Percentiles rank a stretch among this genome's conserved stretches.
phyloP scores from a whole-genome alignment of 2,113 vertebrate species.

The Candoia aspera region DNA sequence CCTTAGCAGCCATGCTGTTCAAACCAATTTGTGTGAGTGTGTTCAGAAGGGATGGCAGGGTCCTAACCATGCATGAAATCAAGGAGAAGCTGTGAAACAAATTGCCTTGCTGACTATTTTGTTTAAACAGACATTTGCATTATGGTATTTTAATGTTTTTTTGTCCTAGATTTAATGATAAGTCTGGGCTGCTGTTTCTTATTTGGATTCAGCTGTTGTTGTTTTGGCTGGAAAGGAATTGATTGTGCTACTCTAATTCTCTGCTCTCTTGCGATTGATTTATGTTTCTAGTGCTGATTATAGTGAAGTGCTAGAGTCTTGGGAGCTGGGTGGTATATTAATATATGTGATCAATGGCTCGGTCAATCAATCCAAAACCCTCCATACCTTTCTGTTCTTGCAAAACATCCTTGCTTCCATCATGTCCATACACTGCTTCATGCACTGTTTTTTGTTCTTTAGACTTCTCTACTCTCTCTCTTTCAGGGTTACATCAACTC shows the following conservation, averaged over 20 bases:
- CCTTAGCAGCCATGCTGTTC: background rate
- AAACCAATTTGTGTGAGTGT: background rate
- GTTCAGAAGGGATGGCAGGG: background rate
- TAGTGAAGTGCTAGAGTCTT: background rate
- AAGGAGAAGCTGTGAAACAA: background rate
- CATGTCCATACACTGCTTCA: background rate
- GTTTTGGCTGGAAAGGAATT: background rate
- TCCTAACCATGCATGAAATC: background rate
- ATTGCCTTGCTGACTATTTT: background rate
- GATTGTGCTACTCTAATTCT: background rate
- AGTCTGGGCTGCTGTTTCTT: background rate
- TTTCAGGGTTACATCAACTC: background rate
- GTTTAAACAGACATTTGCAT: background rate
- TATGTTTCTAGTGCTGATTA: background rate
- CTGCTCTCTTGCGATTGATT: background rate
- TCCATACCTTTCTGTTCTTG: background rate
- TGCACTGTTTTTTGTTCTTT: background rate
- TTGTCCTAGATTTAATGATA: background rate
- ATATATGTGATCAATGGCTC: background rate
- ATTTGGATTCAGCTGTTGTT: background rate
- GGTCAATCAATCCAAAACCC: background rate
- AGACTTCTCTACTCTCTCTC: background rate
- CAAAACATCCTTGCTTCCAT: background rate
- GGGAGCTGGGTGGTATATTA: background rate
- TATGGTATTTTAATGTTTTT: background rate